Evolutionary conservation across 2,797 vertebrate species (phyloP).

Genomic region (Chiloscyllium punctatum): DNA sequence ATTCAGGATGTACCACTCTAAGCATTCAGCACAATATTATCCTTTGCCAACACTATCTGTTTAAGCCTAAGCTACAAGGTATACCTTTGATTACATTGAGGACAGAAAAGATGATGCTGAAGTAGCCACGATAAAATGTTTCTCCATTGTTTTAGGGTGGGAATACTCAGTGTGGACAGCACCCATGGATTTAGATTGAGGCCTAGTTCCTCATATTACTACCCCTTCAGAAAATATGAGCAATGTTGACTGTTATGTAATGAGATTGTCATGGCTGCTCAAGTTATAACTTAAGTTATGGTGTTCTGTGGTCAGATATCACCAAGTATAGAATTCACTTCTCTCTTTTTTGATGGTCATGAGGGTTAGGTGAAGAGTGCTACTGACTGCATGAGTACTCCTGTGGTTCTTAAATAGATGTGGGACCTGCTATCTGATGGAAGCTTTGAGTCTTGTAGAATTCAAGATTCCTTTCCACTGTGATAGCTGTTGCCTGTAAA

Average conservation of each 20-base stretch:
- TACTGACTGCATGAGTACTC: not conserved
- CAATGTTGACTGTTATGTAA: not conserved
- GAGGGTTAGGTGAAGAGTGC: not conserved
- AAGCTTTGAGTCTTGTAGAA: not conserved
- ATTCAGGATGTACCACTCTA: not conserved
- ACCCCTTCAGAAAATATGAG: not conserved
- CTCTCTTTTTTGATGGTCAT: not conserved
- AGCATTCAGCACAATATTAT: not conserved
- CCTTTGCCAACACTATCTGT: not conserved
- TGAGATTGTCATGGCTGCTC: not conserved
- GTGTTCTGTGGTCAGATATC: not conserved
- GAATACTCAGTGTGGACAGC: not conserved
- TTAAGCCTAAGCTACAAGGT: not conserved
- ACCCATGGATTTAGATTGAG: not conserved
- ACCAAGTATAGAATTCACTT: not conserved
- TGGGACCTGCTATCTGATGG: not conserved
- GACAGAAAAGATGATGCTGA: not conserved
- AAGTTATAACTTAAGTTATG: not conserved
- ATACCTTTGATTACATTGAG: not conserved
- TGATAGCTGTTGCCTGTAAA: not conserved
- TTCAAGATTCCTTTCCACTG: not conserved
- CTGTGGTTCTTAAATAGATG: not conserved
- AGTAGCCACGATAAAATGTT: not conserved
- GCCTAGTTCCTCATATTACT: not conserved
- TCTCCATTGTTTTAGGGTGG: not conserved